phyloP scores from a whole-genome alignment of 2,888 invertebrate genomes.

The Hybos culiciformis region DNA sequence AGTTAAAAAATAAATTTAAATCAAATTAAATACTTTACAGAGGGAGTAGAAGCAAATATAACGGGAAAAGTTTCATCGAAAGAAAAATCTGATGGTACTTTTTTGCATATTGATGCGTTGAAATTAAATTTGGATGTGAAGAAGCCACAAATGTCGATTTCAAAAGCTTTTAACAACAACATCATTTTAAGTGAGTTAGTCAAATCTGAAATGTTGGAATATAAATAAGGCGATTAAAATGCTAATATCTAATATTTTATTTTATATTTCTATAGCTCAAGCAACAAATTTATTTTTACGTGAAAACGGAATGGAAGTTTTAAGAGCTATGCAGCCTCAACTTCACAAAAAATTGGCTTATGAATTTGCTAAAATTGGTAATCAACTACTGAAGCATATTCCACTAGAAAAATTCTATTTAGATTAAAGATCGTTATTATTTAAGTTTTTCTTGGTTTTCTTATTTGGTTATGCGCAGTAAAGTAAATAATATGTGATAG shows the following conservation, averaged over 20 bases:
- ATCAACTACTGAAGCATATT: conserved; percentile 49
- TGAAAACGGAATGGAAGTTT: conserved; percentile 53
- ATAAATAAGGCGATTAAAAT: background rate
- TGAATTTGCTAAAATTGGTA: conserved; percentile 49
- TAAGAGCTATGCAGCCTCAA: conserved; percentile 55
- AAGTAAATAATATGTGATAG: too few relatives aligned
- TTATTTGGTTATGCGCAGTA: too few relatives aligned
- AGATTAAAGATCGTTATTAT: conserved; percentile 20
- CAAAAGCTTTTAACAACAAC: conserved; percentile 54
- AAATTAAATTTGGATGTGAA: conserved; percentile 46
- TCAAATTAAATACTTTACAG: conserved; percentile 26
- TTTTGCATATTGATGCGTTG: conserved; percentile 47
- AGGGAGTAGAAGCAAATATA: conserved; percentile 44
- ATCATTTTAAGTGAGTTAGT: conserved; percentile 47
- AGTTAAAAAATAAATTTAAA: too few relatives aligned
- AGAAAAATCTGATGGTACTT: conserved; percentile 37
- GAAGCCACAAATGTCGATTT: conserved; percentile 48
- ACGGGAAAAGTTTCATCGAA: conserved; percentile 43
- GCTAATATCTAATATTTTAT: background rate
- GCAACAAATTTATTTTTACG: conserved; percentile 56
- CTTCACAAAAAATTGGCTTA: conserved; percentile 47
- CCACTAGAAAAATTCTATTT: conserved; percentile 45
- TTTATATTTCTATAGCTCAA: conserved; percentile 40
- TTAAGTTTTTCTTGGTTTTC: too few relatives aligned
- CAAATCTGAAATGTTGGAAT: background rate